Conservation (phyloP, 2,888 invertebrate species). For the Andrena minutula region DNA sequence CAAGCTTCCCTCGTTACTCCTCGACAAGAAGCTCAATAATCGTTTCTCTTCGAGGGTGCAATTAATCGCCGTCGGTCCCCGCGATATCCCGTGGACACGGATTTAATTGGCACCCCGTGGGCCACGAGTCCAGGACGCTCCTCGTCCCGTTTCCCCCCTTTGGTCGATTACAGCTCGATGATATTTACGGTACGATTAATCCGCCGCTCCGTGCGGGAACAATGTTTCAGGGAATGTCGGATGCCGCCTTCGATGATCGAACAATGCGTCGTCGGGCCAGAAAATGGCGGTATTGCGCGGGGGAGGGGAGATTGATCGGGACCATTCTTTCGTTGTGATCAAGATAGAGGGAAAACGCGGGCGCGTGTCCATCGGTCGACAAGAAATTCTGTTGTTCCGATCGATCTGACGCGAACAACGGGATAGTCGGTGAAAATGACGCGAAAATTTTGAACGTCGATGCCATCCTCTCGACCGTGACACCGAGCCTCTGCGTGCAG, state of each 20-base stretch:
- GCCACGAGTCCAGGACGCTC: constrained; percentile 12
- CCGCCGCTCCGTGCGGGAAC: constrained; percentile 19
- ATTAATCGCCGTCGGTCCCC: constrained; percentile 43
- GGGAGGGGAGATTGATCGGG: constrained; percentile 39
- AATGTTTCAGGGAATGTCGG: constrained; percentile 44
- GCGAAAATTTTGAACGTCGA: constrained; percentile 18
- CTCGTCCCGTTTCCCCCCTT: constrained; percentile 6
- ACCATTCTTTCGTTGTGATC: constrained; percentile 46
- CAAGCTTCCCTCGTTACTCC: not conserved
- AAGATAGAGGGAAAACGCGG: constrained; percentile 30
- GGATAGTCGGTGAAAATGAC: not conserved
- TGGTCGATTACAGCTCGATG: constrained; percentile 40
- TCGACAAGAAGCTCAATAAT: constrained; percentile 5
- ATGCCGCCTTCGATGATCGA: constrained; percentile 41
- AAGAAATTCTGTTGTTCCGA: constrained; percentile 43
- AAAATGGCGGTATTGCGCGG: constrained; percentile 54
- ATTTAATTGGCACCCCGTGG: constrained; percentile 38
- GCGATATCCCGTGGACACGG: constrained; percentile 5
- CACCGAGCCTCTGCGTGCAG: not conserved
- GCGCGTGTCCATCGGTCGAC: constrained; percentile 5
- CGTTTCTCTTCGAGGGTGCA: constrained; percentile 19
- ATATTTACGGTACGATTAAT: constrained; percentile 52
- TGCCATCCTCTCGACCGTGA: not conserved
- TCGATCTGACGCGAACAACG: constrained; percentile 34
- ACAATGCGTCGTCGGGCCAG: constrained; percentile 59